Evolutionary conservation across 2,888 invertebrate species (phyloP), one percentile per base, ranked within the genome.

Genomic region (Aelia acuminata): DNA sequence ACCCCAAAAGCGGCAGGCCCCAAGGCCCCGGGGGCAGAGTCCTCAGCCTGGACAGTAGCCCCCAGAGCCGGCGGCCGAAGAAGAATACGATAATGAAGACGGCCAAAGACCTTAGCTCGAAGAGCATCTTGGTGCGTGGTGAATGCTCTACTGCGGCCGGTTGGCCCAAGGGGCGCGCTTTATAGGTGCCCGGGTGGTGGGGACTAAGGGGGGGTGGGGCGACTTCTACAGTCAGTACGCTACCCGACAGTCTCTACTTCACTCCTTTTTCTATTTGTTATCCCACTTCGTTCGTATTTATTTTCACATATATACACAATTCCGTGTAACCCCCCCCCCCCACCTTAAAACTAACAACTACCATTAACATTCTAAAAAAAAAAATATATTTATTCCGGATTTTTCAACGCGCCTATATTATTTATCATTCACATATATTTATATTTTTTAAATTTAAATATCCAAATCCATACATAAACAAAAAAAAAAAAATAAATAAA

Each of bases 1-100:
- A 97, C 89, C 98, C 98, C 88, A 97, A 94, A 87, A 97, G 93
- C 35, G 98, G 98, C 8, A 96, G 93, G 3, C 97, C 97, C 96
- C 96, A 96, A 5, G 98, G 98, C 5, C 98, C 98, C 0, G 98
- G 98, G 0, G 98, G 98, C 90, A 97, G 93, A 43, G 89, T 89
- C 87, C 89, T 85, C 53, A 84, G 85, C 50, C 84, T 80, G 26
- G 53, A 57, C 63, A 85, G 31, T 13, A 57, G 31, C 47, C 49
- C 87, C 87, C 87, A 70, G 43, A 75, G 35, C 13, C 87, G 89
- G 11, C 80, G 86, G 49, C 85, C 75, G 80, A 88, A 84, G 88
- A 89, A 84, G 87, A 89, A 84, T 84, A 89, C 85, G 88, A 89
- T 63, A 80, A 88, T 39, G 89, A 90, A 88, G 87, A 89, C 87